Conservation (phyloP, 2,113 vertebrate species). For the Kryptolebias marmoratus region DNA sequence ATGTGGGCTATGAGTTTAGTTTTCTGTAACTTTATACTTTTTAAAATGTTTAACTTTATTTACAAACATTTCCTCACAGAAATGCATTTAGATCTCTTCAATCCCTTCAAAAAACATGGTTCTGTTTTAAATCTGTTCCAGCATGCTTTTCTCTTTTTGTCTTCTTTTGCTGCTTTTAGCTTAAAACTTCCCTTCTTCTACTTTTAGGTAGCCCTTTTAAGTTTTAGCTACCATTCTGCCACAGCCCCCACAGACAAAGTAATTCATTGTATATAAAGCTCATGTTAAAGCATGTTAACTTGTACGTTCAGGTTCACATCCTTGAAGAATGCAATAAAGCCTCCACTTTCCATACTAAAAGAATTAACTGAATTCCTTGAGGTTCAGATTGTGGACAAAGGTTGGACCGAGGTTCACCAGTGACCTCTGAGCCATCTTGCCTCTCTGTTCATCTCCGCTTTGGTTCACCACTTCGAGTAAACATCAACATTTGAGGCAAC, state of each 20-base stretch:
- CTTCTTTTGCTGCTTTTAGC: no score
- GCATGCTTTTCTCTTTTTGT: no score
- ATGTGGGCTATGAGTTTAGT: no score
- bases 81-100: no score
- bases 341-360: constrained; percentile 66
- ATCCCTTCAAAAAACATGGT: no score
- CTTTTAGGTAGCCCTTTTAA: no score
- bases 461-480: constrained; percentile 52
- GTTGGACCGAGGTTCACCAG: constrained; percentile 52
- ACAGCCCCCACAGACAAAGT: constrained; percentile 59
- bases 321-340: constrained; percentile 68
- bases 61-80: no score
- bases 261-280: constrained; percentile 62
- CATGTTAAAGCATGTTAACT: constrained; percentile 62
- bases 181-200: no score
- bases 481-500: constrained; percentile 52
- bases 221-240: no score
- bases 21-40: no score
- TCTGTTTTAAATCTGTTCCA: no score
- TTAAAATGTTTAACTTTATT: no score
- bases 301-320: constrained; percentile 62
- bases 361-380: constrained; percentile 67
- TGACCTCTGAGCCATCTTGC: constrained; percentile 45
- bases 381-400: constrained; percentile 72
- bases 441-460: constrained; percentile 42